A percentile compares a stretch with the other conserved stretches of the same genome.
These are phyloP conservation scores for Tetragonula clypearis DNA, from an alignment of 1,140 invertebrate genomes.

Conservation along the genomic window DNA sequence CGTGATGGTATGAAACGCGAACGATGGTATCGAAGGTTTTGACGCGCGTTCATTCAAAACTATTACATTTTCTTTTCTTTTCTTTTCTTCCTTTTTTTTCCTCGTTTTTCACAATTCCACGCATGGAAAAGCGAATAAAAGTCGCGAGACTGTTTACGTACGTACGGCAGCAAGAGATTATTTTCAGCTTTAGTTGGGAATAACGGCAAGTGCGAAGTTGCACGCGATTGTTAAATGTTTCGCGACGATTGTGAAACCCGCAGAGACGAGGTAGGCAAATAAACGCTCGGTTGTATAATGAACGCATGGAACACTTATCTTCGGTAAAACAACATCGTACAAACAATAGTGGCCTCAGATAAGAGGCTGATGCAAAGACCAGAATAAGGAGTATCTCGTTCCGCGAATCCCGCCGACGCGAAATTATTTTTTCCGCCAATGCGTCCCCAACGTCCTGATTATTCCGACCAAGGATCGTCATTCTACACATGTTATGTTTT, in stretches of 20 bases:
- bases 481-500: not conserved
- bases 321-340: constrained; percentile 66
- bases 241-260: constrained; percentile 47
- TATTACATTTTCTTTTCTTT: too few relatives aligned
- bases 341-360: constrained; percentile 67
- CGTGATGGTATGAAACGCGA: not conserved
- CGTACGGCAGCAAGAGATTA: not conserved
- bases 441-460: not conserved
- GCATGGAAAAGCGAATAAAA: not conserved
- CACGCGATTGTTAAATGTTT: constrained; percentile 22
- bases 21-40: not conserved
- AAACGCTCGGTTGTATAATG: constrained; percentile 54
- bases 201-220: not conserved
- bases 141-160: not conserved
- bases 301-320: constrained; percentile 65
- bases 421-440: constrained; percentile 33
- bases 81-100: too few relatives aligned
- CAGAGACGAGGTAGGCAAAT: constrained; percentile 56
- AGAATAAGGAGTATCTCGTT: constrained; percentile 14
- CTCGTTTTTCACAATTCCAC: too few relatives aligned
- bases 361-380: constrained; percentile 55
- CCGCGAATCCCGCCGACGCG: not conserved
- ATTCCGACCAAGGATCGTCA: not conserved
- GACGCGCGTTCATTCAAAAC: too few relatives aligned
- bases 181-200: not conserved